Evolutionary conservation across 2,113 vertebrate genomes (phyloP).

Genomic region (Chloroceryle aenea): DNA sequence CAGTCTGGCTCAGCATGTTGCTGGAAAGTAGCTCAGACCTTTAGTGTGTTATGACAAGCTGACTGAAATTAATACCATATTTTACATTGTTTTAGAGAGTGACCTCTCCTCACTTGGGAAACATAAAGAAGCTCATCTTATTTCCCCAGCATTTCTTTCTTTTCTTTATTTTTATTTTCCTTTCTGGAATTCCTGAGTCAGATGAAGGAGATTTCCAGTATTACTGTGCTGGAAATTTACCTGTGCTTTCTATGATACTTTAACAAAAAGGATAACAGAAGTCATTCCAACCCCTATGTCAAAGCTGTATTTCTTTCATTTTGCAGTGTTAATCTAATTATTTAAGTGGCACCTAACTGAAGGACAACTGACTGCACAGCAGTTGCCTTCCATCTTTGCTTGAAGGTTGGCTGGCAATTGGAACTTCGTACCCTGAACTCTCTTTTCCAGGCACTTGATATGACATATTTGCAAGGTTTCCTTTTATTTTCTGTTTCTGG

Average conservation of each 20-base stretch:
- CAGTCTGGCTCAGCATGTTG: background rate
- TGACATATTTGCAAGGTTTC: background rate
- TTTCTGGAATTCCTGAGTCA: slow-evolving; percentile 11
- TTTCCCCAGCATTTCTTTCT: slow-evolving; percentile 15
- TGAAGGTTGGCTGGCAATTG: background rate
- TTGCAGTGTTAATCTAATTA: background rate
- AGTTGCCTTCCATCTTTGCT: background rate
- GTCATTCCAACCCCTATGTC: accelerated
- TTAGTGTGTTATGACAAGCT: background rate
- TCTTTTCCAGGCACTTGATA: background rate
- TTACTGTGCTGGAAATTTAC: background rate
- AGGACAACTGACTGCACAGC: background rate
- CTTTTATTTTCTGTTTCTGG: background rate
- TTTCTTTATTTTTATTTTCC: background rate
- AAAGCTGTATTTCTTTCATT: background rate
- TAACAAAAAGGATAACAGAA: background rate
- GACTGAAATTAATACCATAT: slow-evolving; percentile 38
- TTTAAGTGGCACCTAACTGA: background rate
- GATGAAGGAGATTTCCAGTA: background rate
- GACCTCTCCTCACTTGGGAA: slow-evolving; percentile 33
- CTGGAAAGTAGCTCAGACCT: slow-evolving; percentile 36
- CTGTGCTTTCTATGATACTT: background rate
- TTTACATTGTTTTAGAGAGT: slow-evolving; percentile 44
- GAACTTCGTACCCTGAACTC: background rate
- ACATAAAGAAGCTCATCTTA: slow-evolving; percentile 8